phyloP scores from a whole-genome alignment of 1,140 invertebrate genomes.

The Aricia agestis region DNA sequence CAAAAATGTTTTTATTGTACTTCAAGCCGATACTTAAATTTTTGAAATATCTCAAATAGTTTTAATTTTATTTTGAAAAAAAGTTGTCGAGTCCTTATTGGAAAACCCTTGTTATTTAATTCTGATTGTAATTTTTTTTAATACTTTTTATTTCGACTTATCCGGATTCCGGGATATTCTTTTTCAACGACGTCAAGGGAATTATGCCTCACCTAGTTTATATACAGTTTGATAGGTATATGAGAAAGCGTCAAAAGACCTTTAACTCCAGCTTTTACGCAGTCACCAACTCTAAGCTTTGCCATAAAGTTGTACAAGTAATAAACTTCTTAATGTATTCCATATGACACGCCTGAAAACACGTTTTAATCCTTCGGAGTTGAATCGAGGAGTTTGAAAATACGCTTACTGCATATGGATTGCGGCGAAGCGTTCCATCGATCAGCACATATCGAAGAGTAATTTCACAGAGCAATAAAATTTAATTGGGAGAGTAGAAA shows the following conservation, averaged over 20 bases:
- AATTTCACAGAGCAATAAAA: neutral
- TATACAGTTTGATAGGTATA: neutral
- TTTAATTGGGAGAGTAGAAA: neutral
- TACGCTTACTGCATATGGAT: neutral
- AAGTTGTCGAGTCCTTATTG: no score
- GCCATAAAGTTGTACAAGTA: neutral
- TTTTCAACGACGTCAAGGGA: no score
- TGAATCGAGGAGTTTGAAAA: neutral
- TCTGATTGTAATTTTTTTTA: no score
- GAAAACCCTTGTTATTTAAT: no score
- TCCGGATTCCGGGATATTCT: no score
- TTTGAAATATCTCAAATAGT: no score
- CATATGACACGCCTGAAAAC: neutral
- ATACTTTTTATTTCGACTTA: no score
- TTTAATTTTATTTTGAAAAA: no score
- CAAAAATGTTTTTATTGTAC: no score
- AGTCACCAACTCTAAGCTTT: neutral
- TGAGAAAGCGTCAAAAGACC: neutral
- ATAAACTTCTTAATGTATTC: neutral
- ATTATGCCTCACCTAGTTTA: neutral
- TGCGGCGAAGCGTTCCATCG: neutral
- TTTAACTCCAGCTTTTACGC: neutral
- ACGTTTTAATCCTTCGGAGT: neutral
- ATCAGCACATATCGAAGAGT: neutral
- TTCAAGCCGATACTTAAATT: no score